Conservation (phyloP, 2,113 vertebrate genomes). For the Pelvicachromis taeniatus region DNA sequence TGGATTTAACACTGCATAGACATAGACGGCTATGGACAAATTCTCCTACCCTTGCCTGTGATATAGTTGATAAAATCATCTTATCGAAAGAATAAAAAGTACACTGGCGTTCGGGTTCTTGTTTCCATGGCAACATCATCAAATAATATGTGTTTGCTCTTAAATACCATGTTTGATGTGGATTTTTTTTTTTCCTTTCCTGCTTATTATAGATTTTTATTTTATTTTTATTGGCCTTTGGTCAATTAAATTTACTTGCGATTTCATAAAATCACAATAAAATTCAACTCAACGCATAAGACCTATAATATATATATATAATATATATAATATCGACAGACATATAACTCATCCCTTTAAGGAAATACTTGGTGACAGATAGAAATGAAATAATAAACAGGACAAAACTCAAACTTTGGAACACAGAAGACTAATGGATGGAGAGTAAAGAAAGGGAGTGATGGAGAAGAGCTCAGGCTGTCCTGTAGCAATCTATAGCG, state of each 20-base stretch:
- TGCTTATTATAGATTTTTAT: background rate
- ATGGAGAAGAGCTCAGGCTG: background rate
- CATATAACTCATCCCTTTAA: background rate
- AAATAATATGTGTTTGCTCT: background rate
- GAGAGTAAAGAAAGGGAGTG: background rate
- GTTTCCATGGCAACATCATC: background rate
- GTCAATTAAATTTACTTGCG: background rate
- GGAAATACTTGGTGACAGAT: accelerated
- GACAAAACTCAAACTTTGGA: background rate
- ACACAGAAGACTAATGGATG: background rate
- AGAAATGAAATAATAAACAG: background rate
- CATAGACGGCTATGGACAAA: background rate
- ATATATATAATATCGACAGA: background rate
- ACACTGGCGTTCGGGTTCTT: background rate
- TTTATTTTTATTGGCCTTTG: background rate
- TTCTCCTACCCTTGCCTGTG: background rate
- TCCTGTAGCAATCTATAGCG: background rate
- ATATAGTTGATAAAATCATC: background rate
- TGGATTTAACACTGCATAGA: background rate
- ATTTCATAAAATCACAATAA: background rate
- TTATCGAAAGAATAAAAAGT: background rate
- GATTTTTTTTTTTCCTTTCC: background rate
- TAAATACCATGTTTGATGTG: background rate
- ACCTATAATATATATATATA: background rate
- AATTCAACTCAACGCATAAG: background rate